These are phyloP conservation scores for Nipponacmea schrenckii DNA, from an alignment of 2,888 invertebrate species.

Conservation along the genomic window DNA sequence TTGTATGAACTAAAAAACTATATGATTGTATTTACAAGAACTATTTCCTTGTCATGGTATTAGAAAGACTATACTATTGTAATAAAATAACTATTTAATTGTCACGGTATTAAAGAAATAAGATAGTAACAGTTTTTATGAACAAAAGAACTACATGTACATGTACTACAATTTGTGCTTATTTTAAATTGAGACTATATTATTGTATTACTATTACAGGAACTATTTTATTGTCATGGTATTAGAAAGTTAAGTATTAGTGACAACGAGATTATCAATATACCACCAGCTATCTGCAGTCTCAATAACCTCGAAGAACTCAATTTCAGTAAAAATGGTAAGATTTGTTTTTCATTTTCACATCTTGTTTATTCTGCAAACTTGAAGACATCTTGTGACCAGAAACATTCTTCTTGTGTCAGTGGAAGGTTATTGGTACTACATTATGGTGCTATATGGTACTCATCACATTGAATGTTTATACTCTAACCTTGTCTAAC, in stretches of 20 bases:
- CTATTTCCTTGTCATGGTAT: constrained; percentile 75
- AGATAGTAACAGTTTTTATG: too few species aligned
- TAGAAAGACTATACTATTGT: too few species aligned
- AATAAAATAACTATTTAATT: too few species aligned
- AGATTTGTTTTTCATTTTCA: constrained; percentile 19
- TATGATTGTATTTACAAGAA: too few species aligned
- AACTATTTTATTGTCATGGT: constrained; percentile 93
- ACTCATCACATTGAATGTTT: too few species aligned
- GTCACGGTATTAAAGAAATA: too few species aligned
- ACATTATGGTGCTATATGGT: not conserved
- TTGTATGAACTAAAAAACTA: too few species aligned
- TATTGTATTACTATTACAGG: constrained; percentile 62
- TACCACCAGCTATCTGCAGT: constrained; percentile 88
- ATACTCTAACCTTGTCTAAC: too few species aligned
- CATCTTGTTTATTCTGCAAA: not conserved
- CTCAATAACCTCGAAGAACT: constrained; percentile 83
- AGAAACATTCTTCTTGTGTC: not conserved
- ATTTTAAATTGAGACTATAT: too few species aligned
- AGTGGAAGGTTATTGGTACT: constrained; percentile 2
- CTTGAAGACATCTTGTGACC: too few species aligned
- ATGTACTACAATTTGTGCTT: too few species aligned
- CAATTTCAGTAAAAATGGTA: constrained; percentile 86
- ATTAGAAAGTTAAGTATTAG: constrained; percentile 83
- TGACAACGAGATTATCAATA: constrained; percentile 88
- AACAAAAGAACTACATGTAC: too few species aligned